Conservation (phyloP, 2,888 invertebrate species). For the Eugnorisma glareosa region DNA sequence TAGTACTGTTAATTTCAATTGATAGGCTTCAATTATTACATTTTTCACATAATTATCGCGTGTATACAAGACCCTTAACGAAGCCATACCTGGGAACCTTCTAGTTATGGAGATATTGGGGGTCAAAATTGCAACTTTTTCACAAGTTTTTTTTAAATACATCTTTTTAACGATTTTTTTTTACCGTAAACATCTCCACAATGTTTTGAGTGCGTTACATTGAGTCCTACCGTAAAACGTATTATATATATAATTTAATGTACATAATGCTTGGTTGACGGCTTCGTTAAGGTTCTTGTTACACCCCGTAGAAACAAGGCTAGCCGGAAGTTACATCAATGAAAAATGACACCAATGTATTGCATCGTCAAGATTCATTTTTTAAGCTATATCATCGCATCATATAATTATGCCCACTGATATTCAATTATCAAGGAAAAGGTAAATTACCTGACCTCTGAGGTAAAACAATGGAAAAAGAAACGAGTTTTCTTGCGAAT, state of each 20-base stretch:
- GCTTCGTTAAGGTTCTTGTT: no score
- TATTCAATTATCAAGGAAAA: constrained; percentile 62
- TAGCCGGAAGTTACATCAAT: constrained; percentile 43
- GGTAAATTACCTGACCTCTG: constrained; percentile 61
- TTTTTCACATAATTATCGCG: constrained; percentile 45
- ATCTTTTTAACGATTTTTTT: no score
- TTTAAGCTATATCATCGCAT: constrained; percentile 42
- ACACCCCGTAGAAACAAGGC: constrained; percentile 1
- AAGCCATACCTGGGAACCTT: no score
- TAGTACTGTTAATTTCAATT: constrained; percentile 16
- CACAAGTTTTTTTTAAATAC: no score
- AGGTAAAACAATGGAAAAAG: constrained; percentile 23
- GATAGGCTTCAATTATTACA: constrained; percentile 20
- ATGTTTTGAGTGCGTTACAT: no score
- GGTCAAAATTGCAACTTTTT: no score
- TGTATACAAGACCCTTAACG: no score
- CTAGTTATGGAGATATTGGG: no score
- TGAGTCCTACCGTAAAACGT: no score
- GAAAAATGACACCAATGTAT: constrained; percentile 48
- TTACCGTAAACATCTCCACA: no score
- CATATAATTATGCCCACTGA: constrained; percentile 60
- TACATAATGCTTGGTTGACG: no score
- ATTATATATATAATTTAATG: no score
- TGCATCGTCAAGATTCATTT: constrained; percentile 52
- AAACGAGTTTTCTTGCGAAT: constrained; percentile 29